Base-by-base conservation (phyloP, 2,888 invertebrate species). In the Netelia virgata region DNA sequence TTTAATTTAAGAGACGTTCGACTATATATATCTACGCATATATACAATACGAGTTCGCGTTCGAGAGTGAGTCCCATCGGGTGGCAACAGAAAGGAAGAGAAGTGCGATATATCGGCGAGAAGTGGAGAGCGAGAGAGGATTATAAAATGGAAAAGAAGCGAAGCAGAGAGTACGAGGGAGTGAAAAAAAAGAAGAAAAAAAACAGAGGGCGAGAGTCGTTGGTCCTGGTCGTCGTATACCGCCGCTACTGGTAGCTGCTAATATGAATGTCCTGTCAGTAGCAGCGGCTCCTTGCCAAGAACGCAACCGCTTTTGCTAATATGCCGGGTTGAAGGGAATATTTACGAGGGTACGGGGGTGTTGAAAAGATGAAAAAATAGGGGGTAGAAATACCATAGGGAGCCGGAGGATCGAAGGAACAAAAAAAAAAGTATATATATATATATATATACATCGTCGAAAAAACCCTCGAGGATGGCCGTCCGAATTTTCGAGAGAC, bases 181-280 rank as follows among this genome's bases (percentile, higher is more conserved):
- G 78, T 23, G 43, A 61, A 43, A 78, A 68, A 63, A 81, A 73
- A 61, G n/a, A n/a, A n/a, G n/a, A n/a, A 61, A 43, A 78, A 68
- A 63, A 81, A 73, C 55, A 77, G 78, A 73, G 68, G 28, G 78
- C 10, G 69, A 69, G 73, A 78, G 73, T 43, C 55, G 63, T 61
- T 28, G 73, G 73, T 57, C 57, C 16, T 10, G 36, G 36, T 53
- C 28, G 11, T 78, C 70, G 83, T 64, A 63, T 78, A 69, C 77
- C 23, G 69, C 63, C 41, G 78, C 69, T 74, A 74, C 53, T 74
- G 83, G 83, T 74, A 66, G 74, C 79, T 83, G 88, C 87, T 90
- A 89, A 92, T 92, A 92, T 92, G 90, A 92, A 92, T 92, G 92
- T 91, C 89, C 92, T 92, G 92, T 92, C 92, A 92, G 90, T 91